phyloP scores from a whole-genome alignment of 1,140 invertebrate species.

The Andrena cerasifolii region DNA sequence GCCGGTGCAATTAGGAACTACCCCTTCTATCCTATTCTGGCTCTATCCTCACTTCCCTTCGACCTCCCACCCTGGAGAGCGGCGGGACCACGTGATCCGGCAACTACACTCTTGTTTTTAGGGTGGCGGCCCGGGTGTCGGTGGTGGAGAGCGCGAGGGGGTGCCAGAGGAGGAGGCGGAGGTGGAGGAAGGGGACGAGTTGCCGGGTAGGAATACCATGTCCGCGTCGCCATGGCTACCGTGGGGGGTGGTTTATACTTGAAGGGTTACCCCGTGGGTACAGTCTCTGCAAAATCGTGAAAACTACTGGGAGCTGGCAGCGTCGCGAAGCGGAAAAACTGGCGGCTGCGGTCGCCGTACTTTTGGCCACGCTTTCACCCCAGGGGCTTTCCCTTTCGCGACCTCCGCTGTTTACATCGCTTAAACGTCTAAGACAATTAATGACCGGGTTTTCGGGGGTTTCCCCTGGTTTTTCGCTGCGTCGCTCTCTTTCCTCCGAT shows the following conservation, averaged over 20 bases:
- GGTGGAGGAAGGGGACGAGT: conserved; percentile 62
- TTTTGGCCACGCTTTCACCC: conserved; percentile 75
- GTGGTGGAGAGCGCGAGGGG: conserved; percentile 37
- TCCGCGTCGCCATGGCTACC: conserved; percentile 76
- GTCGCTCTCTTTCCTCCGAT: not conserved
- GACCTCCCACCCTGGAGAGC: conserved; percentile 67
- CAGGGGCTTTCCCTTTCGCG: conserved; percentile 76
- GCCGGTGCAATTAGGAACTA: conserved; percentile 79
- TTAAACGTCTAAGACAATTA: conserved; percentile 78
- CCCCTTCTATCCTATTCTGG: conserved; percentile 75
- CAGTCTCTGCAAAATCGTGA: conserved; percentile 77
- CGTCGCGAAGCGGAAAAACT: conserved; percentile 60
- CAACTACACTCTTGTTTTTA: conserved; percentile 79
- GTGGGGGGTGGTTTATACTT: conserved; percentile 77
- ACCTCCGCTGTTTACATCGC: conserved; percentile 74
- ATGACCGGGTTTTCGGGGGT: conserved; percentile 66
- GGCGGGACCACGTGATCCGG: conserved; percentile 74
- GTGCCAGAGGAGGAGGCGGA: conserved; percentile 51
- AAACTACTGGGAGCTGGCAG: conserved; percentile 58
- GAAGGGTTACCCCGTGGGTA: conserved; percentile 76
- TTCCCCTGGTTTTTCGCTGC: conserved; percentile 38
- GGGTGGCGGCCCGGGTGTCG: conserved; percentile 65
- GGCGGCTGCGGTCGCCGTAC: conserved; percentile 53
- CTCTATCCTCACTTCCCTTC: conserved; percentile 74
- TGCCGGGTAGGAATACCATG: conserved; percentile 74